phyloP scores from a whole-genome alignment of 2,888 invertebrate genomes.

The Odontothrips loti region DNA sequence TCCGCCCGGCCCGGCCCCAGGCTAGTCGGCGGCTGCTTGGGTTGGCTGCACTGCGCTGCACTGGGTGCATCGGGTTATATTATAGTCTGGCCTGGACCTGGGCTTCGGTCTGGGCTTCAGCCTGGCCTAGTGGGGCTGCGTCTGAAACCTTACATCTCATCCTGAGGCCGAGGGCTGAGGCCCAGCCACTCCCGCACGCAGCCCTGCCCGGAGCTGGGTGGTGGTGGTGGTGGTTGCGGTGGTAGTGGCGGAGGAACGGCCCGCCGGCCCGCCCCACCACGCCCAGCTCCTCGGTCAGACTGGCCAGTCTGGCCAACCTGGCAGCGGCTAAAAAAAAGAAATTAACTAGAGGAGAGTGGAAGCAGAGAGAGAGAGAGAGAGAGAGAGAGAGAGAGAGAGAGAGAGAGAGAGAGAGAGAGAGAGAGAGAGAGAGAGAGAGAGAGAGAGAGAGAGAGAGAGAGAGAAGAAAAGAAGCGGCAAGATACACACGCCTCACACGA shows the following conservation, averaged over 20 bases:
- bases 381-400: too few species aligned
- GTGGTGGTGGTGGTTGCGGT: too few species aligned
- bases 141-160: not conserved
- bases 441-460: too few species aligned
- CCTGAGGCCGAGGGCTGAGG: too few species aligned
- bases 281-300: not conserved
- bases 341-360: not conserved
- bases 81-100: not conserved
- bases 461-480: too few species aligned
- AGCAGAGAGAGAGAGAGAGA: not conserved
- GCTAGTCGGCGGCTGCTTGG: not conserved
- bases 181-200: too few species aligned
- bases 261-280: not conserved
- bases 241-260: too few species aligned
- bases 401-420: too few species aligned
- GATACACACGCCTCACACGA: not conserved
- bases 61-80: not conserved
- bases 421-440: too few species aligned
- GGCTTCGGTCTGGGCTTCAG: not conserved
- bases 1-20: not conserved
- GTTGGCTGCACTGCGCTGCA: not conserved
- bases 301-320: not conserved
- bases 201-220: too few species aligned
- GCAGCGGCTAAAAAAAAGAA: not conserved
- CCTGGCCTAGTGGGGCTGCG: not conserved